Percentiles rank a stretch among this genome's conserved stretches.
Evolutionary conservation across 2,888 invertebrate genomes (phyloP).

Genomic region (Drosophila atroscutellata): DNA sequence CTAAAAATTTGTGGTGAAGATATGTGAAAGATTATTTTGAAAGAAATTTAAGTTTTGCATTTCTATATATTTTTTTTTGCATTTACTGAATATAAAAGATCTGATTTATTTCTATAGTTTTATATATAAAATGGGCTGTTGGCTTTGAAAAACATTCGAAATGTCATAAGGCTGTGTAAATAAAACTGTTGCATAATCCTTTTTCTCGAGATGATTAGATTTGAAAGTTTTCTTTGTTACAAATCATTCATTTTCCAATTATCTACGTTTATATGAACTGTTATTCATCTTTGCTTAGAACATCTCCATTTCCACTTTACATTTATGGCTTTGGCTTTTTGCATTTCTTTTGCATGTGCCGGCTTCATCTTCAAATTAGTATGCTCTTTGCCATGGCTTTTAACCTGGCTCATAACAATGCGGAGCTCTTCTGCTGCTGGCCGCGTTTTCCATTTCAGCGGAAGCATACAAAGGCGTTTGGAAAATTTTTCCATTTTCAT

Average conservation of each 20-base stretch:
- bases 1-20: constrained; percentile 26
- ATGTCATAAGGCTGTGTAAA: not conserved
- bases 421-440: constrained; percentile 25
- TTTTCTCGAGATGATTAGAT: not conserved
- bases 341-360: constrained; percentile 3
- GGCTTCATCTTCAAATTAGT: constrained; percentile 51
- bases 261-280: not conserved
- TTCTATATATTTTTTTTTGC: not conserved
- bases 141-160: not conserved
- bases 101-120: not conserved
- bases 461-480: constrained; percentile 72
- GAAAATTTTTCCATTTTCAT: constrained; percentile 57
- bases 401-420: constrained; percentile 55
- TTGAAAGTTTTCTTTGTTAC: too few relatives aligned
- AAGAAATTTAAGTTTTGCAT: not conserved
- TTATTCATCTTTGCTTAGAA: not conserved
- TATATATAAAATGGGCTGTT: not conserved
- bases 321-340: constrained; percentile 6
- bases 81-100: not conserved
- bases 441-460: constrained; percentile 68
- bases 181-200: not conserved
- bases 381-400: constrained; percentile 31
- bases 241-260: not conserved
- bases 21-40: not conserved
- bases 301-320: not conserved